phyloP scores from a whole-genome alignment of 2,113 vertebrate species.

The Greenwoodochromis staneri region DNA sequence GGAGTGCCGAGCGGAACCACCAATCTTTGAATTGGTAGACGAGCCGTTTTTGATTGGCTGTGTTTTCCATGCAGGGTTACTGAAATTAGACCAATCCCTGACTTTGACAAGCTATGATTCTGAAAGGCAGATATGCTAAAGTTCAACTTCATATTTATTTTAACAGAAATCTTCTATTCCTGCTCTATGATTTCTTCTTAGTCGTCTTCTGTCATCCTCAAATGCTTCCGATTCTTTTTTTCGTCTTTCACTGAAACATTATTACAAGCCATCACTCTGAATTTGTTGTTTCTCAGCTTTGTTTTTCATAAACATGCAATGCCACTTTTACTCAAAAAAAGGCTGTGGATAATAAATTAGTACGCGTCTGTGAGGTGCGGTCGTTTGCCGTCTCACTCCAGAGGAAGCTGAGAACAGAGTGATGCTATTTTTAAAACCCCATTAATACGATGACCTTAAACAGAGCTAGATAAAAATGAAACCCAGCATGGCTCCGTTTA shows the following conservation, averaged over 20 bases:
- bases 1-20: neutral
- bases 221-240: neutral
- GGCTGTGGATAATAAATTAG: neutral
- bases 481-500: neutral
- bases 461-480: neutral
- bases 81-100: neutral
- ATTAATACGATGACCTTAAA: neutral
- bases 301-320: neutral
- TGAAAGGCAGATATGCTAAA: neutral
- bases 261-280: neutral
- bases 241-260: neutral
- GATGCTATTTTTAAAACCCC: slow-evolving; percentile 22
- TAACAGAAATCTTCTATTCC: neutral
- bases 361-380: neutral
- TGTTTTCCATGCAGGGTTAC: neutral
- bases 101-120: neutral
- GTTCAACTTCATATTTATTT: neutral
- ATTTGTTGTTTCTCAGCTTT: neutral
- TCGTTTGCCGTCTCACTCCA: neutral
- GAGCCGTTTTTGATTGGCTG: neutral
- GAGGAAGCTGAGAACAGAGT: neutral
- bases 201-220: neutral
- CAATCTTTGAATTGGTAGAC: neutral
- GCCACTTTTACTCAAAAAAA: neutral
- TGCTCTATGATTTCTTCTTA: neutral